These are phyloP conservation scores for Kobus ellipsiprymnus DNA, from an alignment of 2,113 vertebrate genomes.

Conservation along the genomic window DNA sequence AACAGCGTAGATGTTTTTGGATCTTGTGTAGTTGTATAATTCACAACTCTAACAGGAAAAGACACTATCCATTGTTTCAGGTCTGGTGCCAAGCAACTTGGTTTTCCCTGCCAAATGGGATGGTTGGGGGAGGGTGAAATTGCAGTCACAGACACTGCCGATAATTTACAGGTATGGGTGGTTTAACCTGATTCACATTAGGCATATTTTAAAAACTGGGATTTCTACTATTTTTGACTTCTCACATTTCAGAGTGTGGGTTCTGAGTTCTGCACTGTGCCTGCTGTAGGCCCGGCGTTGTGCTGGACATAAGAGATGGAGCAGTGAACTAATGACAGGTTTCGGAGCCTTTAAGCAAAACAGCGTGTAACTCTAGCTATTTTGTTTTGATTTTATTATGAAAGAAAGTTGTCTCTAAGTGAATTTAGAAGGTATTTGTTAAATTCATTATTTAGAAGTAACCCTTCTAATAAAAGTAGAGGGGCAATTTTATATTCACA, in stretches of 20 bases:
- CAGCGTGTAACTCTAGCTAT: not conserved
- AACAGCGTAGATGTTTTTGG: not conserved
- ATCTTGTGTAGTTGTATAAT: not conserved
- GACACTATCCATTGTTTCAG: not conserved
- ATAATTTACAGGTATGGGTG: not conserved
- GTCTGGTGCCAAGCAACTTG: not conserved
- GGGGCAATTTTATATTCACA: not conserved
- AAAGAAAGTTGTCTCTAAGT: not conserved
- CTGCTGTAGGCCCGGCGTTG: not conserved
- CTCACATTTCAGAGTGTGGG: not conserved
- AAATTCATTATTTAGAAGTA: not conserved
- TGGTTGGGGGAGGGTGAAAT: too few species aligned
- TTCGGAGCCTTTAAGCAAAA: not conserved
- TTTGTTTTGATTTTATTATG: slow-evolving; percentile 8
- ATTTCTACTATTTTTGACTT: not conserved
- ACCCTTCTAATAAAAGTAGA: not conserved
- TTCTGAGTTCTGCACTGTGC: not conserved
- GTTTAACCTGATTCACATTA: not conserved
- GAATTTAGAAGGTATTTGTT: not conserved
- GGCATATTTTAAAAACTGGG: not conserved
- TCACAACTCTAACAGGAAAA: not conserved
- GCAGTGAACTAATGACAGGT: not conserved
- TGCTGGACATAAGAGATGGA: not conserved
- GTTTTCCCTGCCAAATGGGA: not conserved
- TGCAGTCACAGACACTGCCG: not conserved